Evolutionary conservation across 2,113 vertebrate genomes (phyloP), one percentile per base, ranked within the genome.

Genomic region (Chaenocephalus aceratus): DNA sequence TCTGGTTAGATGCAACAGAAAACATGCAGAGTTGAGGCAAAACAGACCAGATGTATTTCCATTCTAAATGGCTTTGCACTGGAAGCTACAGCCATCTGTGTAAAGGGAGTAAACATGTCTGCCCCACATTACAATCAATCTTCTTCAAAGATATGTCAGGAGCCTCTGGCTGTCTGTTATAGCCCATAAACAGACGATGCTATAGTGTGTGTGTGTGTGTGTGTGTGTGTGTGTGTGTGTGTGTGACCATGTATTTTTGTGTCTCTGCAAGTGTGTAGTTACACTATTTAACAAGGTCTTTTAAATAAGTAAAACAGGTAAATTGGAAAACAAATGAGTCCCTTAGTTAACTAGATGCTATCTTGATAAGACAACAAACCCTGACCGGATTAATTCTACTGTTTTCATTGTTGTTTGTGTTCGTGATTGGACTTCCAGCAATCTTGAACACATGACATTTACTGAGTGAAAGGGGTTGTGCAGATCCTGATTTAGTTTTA

Each of bases 121-220:
- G n/a, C 60, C 52, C 41, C 7, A 21, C 45, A 62, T 51, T 62
- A 51, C 51, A 87, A 82, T 90, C 72, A 87, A 79, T 87, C 76
- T 85, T 74, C 81, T 75, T 92, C 86, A 81, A 91, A 90, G 66
- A 83, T 82, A 67, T 82, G 85, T 77, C 54, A 75, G 72, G 70
- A 56, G 74, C 48, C 18, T 36, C 51, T 79, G 71, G 41, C 70
- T 80, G 77, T 77, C 46, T 82, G 41, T 71, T 58, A 75, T 58
- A 65, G 77, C 49, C 77, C 46, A 67, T 76, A 83, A 86, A 85
- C 72, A 74, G 44, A 64, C 13, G 16, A 45, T 26, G 13, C 9
- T 76, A 68, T 45, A 49, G 26, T 56, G 60, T 57, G 60, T 57
- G 54, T 83, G 21, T 21, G 21, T 21, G 21, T 21, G 21, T 21